Conservation (phyloP, 2,888 invertebrate genomes). For the Itoplectis maculator region DNA sequence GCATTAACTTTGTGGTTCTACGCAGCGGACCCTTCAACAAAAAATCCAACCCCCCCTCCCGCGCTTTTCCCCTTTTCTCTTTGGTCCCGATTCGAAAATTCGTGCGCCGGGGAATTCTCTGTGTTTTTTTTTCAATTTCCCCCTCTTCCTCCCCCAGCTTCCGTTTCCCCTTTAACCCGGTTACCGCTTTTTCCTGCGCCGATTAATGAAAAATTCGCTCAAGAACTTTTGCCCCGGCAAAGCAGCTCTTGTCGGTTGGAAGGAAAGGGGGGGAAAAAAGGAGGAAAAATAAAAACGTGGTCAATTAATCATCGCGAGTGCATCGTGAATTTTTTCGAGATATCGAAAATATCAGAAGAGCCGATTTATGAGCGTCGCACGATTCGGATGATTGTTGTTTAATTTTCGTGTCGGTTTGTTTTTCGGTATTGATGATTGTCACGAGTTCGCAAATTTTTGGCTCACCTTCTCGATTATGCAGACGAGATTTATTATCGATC, state of each 20-base stretch:
- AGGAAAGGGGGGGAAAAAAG: not conserved
- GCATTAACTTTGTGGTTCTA: conserved; percentile 29
- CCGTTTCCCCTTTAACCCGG: conserved; percentile 35
- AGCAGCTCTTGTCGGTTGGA: not conserved
- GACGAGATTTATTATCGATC: conserved; percentile 94
- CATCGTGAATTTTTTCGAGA: not conserved
- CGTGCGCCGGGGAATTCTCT: too few relatives aligned
- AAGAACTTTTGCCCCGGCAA: not conserved
- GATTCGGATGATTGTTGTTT: not conserved
- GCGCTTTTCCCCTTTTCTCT: conserved; percentile 9
- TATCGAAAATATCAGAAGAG: not conserved
- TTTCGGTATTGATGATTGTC: too few relatives aligned
- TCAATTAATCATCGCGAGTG: not conserved
- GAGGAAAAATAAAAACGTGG: not conserved
- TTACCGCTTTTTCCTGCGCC: conserved; percentile 21
- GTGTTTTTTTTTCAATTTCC: not conserved
- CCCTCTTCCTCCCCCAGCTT: not conserved
- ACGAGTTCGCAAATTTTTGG: conserved; percentile 32
- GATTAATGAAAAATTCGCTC: conserved; percentile 32
- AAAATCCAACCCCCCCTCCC: too few relatives aligned
- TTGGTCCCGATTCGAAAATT: not conserved
- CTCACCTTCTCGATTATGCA: conserved; percentile 96
- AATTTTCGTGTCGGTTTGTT: not conserved
- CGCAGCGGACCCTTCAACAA: conserved; percentile 18
- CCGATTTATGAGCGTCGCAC: not conserved